Base-by-base conservation (phyloP, 2,888 invertebrate genomes). In the Gastracanthus pulcherrimus region DNA sequence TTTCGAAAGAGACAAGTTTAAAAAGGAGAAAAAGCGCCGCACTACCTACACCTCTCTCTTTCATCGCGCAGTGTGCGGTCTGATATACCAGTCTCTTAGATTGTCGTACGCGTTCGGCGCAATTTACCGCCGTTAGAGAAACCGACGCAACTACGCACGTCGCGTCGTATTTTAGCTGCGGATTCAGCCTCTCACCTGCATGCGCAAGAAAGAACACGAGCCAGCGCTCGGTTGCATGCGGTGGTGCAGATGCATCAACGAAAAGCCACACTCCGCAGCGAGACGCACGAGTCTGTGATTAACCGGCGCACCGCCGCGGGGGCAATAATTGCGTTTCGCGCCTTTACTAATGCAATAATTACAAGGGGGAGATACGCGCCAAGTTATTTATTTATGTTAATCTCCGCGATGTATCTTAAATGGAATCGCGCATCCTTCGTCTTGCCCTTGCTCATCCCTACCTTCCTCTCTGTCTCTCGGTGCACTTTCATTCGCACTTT, bases 301-400 rank as follows among this genome's bases (percentile, higher is more conserved):
- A 85, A 72, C 64, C 81, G 80, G 55, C 80, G 83, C 81, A 84
- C 85, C 84, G 84, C 84, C 82, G 77, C 80, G 84, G 82, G 82
- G 81, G 80, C 71, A 86, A 85, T 87, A 86, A 87, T 88, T 87
- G 85, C 85, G 79, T 84, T 85, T 85, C 85, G 85, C 84, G 77
- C 83, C 85, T 86, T 85, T 85, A 86, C 86, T 88, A 86, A 87
- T 88, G 85, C 86, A 86, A 86, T 87, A 86, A 88, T 88, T 87
- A 86, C 85, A 83, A 84, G 84, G 83, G 84, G 71, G 79, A 31
- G 82, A 85, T 84, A 81, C 72, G 82, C 48, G 66, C 69, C 81
- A 84, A 84, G 84, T 87, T 86, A 86, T 86, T 87, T 88, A 86
- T 88, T 87, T 85, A 87, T 85, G 85, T 82, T 87, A 86, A 88